Evolutionary conservation across 1,140 invertebrate species (phyloP).

Genomic region (Pachypsylla venusta): DNA sequence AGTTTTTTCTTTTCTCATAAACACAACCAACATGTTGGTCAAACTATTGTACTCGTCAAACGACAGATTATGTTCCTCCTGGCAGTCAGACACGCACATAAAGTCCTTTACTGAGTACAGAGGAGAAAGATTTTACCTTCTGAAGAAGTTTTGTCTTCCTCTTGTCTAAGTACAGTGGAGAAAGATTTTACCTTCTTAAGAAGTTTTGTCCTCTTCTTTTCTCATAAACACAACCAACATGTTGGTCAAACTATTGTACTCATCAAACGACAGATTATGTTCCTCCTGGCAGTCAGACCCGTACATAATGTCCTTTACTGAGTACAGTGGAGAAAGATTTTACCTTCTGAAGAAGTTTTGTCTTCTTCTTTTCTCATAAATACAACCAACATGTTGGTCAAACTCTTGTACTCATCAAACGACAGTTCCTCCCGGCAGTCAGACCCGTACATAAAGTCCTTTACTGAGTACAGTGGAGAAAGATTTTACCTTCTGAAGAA

Average conservation of each 20-base stretch:
- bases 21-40: constrained; percentile 56
- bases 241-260: constrained; percentile 5
- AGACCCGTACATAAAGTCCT: not conserved
- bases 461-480: not conserved
- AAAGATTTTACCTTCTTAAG: constrained; percentile 17
- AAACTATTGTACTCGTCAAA: constrained; percentile 8
- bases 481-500: constrained; percentile 23
- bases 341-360: constrained; percentile 35
- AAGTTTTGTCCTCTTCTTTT: constrained; percentile 66
- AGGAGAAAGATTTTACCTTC: constrained; percentile 12
- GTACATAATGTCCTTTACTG: not conserved
- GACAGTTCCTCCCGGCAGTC: constrained; percentile 51
- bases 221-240: constrained; percentile 82
- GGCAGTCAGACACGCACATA: too few species aligned
- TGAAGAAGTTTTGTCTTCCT: too few species aligned
- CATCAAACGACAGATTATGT: too few species aligned
- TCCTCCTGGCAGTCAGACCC: too few species aligned
- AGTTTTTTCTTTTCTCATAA: constrained; percentile 77
- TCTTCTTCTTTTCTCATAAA: constrained; percentile 76
- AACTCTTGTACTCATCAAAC: constrained; percentile 86
- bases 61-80: too few species aligned
- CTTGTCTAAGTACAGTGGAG: constrained; percentile 23
- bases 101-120: not conserved
- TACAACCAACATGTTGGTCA: constrained; percentile 81
- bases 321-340: not conserved